Evolutionary conservation across 2,888 invertebrate genomes (phyloP).

Genomic region (Imbricaverruca yamaguchii): DNA sequence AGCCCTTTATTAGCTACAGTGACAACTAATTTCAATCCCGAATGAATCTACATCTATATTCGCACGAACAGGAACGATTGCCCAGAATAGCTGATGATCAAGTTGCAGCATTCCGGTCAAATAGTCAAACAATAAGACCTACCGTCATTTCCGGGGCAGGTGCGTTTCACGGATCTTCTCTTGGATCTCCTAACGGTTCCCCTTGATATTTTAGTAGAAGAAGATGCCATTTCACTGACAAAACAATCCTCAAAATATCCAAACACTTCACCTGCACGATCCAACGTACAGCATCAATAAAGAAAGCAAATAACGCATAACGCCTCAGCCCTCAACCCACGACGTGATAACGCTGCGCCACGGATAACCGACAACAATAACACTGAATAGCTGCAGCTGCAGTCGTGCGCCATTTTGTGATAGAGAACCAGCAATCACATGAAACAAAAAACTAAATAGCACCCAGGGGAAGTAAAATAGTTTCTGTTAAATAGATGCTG

Average conservation of each 20-base stretch:
- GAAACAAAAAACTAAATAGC: not conserved
- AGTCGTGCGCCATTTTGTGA: conserved; percentile 18
- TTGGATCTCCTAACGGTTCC: conserved; percentile 18
- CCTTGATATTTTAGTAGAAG: not conserved
- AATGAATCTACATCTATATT: too few relatives aligned
- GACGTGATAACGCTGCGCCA: not conserved
- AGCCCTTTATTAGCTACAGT: too few relatives aligned
- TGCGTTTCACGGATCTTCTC: conserved; percentile 10
- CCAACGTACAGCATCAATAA: not conserved
- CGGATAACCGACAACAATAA: conserved; percentile 1
- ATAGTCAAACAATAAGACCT: too few relatives aligned
- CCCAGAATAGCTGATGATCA: too few relatives aligned
- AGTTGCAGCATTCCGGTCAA: too few relatives aligned
- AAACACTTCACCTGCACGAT: not conserved
- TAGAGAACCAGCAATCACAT: not conserved
- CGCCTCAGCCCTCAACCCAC: not conserved
- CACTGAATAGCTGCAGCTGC: conserved; percentile 4
- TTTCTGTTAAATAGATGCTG: too few relatives aligned
- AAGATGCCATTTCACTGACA: not conserved
- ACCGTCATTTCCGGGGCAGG: not conserved
- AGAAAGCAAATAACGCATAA: not conserved
- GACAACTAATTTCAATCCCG: too few relatives aligned
- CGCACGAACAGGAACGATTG: too few relatives aligned
- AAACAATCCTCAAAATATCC: not conserved
- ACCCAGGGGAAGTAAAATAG: too few relatives aligned